phyloP scores from a whole-genome alignment of 2,888 invertebrate genomes.

The Aelia acuminata region DNA sequence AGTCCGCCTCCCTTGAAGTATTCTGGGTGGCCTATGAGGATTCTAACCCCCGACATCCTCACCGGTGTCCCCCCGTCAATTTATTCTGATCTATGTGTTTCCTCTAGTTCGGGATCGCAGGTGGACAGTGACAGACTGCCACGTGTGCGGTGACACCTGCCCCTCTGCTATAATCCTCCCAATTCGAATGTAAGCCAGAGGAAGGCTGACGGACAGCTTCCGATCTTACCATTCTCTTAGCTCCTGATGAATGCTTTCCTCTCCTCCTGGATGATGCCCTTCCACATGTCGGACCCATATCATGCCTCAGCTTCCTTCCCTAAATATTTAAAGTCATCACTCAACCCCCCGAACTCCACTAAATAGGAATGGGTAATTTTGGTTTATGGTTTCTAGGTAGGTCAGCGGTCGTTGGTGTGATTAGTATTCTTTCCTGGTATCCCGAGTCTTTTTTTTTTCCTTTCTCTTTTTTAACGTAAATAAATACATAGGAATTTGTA shows the following conservation, averaged over 20 bases:
- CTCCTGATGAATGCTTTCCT: conserved; percentile 34
- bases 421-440: not conserved
- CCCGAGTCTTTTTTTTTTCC: not conserved
- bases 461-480: not conserved
- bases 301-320: not conserved
- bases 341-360: conserved; percentile 15
- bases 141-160: conserved; percentile 10
- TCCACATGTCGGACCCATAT: conserved; percentile 22
- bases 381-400: conserved; percentile 42
- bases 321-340: conserved; percentile 28
- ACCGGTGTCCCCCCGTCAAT: not conserved
- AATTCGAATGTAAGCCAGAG: conserved; percentile 9
- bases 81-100: conserved; percentile 48
- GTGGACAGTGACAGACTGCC: conserved; percentile 28
- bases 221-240: conserved; percentile 28
- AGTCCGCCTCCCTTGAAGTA: not conserved
- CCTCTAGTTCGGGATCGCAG: not conserved
- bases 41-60: not conserved
- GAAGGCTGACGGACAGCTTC: conserved; percentile 35
- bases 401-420: not conserved
- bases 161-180: not conserved
- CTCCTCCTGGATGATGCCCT: not conserved
- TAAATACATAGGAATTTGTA: not conserved
- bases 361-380: conserved; percentile 42
- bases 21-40: not conserved